phyloP scores from a whole-genome alignment of 2,113 vertebrate species.

The Clinocottus analis region DNA sequence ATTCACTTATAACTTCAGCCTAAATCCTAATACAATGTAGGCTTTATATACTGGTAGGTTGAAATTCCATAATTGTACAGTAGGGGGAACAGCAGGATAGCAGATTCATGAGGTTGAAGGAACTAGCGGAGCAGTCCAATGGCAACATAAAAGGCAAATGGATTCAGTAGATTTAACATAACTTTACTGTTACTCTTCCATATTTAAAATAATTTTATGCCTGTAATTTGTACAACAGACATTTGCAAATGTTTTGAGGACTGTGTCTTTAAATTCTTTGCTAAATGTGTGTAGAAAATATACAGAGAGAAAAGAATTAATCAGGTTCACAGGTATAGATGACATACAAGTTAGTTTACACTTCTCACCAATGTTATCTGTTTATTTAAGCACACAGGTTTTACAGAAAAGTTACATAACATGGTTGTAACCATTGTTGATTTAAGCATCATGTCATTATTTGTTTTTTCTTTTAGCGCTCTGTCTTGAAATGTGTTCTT shows the following conservation, averaged over 20 bases:
- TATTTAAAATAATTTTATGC: background rate
- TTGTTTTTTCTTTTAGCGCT: background rate
- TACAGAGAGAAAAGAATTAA: background rate
- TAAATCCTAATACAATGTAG: background rate
- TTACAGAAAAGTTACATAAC: background rate
- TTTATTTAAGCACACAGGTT: background rate
- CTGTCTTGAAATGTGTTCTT: conserved; percentile 19
- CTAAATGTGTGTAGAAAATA: background rate
- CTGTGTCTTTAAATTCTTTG: background rate
- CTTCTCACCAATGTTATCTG: background rate
- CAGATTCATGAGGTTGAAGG: conserved; percentile 26
- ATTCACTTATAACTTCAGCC: background rate
- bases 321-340: background rate
- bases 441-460: conserved; percentile 3
- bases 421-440: background rate
- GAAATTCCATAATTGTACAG: conserved; percentile 59
- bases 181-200: background rate
- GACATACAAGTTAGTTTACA: background rate
- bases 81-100: conserved; percentile 72
- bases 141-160: background rate
- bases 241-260: background rate
- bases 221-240: background rate
- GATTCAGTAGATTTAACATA: background rate
- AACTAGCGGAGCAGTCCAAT: background rate
- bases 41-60: background rate